Base-by-base conservation (phyloP, 1,140 invertebrate genomes). In the Anagrus nilaparvatae region DNA sequence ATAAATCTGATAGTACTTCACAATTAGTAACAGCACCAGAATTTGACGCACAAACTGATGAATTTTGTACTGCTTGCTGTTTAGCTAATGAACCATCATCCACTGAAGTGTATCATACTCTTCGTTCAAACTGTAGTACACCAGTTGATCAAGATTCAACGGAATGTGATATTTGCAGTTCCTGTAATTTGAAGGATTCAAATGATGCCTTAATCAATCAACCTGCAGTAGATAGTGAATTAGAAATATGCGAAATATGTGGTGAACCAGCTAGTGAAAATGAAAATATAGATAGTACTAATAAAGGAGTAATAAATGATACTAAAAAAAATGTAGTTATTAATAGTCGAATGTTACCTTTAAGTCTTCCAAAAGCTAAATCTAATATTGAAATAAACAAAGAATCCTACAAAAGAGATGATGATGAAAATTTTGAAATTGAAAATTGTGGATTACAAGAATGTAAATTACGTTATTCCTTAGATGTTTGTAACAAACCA, bases 91-190 rank as follows among this genome's bases (percentile, higher is more conserved):
- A 66, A 14, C 53, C 51, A n/a, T 52, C 52, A 1, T 47, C 50
- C 1, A 43, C 44, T 0, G 61, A 63, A 14, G 58, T 50, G 5
- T 59, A 63, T 34, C 65, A 63, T 32, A 63, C 60, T 0, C 20
- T 65, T 0, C 43, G 54, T 0, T 65, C 63, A 0, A 58, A 53
- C 10, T 58, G 59, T n/a, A 65, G 63, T 14, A 65, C 65, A 0
- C 52, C 54, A 0, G 52, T 47, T 4, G 58, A 60, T 7, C 57
- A 61, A 5, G 63, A 67, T 12, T 65, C 63, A 0, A 61, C 58
- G 0, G 62, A 65, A 28, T 69, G 66, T 42, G 65, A 67, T 24
- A 65, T 69, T 12, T 69, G 66, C 42, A 61, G 59, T 17, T 56
- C 59, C 7, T 58, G 55, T 41, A 61, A 64, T 29, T 24, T 64